phyloP scores from a whole-genome alignment of 2,888 invertebrate genomes.

The Petrolisthes cinctipes region DNA sequence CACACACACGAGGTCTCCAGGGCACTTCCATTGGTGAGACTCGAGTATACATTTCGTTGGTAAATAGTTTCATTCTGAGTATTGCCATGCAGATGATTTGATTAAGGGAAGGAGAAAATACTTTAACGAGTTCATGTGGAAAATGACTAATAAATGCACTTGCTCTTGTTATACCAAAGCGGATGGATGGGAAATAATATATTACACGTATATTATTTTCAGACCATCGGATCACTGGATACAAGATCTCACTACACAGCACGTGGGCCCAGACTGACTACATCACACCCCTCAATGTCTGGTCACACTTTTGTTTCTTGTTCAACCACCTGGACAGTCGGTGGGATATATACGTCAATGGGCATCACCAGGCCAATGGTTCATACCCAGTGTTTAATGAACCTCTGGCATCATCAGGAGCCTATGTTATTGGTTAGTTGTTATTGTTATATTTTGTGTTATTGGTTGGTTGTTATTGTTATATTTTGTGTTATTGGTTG shows the following conservation, averaged over 20 bases:
- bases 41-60: no score
- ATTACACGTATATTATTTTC: neutral
- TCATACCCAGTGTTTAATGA: conserved; percentile 20
- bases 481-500: no score
- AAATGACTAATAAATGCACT: no score
- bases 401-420: conserved; percentile 38
- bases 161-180: no score
- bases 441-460: no score
- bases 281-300: conserved; percentile 46
- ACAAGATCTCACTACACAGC: conserved; percentile 56
- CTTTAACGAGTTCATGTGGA: no score
- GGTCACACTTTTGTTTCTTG: conserved; percentile 59
- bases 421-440: conserved; percentile 60
- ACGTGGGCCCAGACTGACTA: conserved; percentile 49
- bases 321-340: conserved; percentile 8
- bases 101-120: no score
- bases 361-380: conserved; percentile 31
- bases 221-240: conserved; percentile 58
- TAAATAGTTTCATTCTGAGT: no score
- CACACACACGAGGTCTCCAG: neutral
- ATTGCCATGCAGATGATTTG: no score
- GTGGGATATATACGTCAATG: conserved; percentile 54
- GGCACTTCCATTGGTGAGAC: no score
- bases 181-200: no score
- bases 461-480: no score